These are phyloP conservation scores for Tychaedon coryphoeus DNA, from an alignment of 2,113 vertebrate genomes.

Conservation along the genomic window DNA sequence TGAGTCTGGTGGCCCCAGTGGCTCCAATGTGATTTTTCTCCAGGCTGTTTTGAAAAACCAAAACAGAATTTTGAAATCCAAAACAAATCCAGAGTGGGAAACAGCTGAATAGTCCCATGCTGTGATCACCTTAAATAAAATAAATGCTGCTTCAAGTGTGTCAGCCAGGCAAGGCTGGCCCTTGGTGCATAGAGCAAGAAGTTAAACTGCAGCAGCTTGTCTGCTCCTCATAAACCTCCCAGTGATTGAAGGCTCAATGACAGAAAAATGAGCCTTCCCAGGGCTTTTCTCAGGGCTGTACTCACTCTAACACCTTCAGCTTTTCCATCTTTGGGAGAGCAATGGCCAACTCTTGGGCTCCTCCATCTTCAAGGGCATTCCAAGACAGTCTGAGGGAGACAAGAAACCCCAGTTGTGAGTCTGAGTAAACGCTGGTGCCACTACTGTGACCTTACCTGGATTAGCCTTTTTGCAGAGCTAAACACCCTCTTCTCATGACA, in stretches of 20 bases:
- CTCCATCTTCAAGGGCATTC: conserved; percentile 83
- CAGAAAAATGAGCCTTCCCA: not conserved
- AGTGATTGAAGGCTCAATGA: fast-evolving
- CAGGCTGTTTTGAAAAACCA: conserved; percentile 68
- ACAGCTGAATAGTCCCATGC: not conserved
- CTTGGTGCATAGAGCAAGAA: not conserved
- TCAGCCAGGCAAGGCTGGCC: not conserved
- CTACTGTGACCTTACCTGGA: not conserved
- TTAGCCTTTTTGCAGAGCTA: not conserved
- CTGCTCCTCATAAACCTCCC: not conserved
- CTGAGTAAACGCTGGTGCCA: not conserved
- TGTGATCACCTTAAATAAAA: not conserved
- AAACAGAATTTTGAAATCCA: not conserved
- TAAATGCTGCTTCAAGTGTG: not conserved
- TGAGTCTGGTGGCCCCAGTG: conserved; percentile 73
- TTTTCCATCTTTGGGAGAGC: conserved; percentile 74
- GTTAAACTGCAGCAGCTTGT: not conserved
- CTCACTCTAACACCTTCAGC: conserved; percentile 84
- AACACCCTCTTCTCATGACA: not conserved
- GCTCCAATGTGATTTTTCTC: conserved; percentile 82
- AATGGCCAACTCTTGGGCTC: conserved; percentile 71
- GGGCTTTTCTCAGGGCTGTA: not conserved
- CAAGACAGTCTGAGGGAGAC: conserved; percentile 80
- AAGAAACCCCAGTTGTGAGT: not conserved
- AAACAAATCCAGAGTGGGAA: not conserved